Conservation (phyloP, 2,797 vertebrate species). For the Taeniopygia guttata region DNA sequence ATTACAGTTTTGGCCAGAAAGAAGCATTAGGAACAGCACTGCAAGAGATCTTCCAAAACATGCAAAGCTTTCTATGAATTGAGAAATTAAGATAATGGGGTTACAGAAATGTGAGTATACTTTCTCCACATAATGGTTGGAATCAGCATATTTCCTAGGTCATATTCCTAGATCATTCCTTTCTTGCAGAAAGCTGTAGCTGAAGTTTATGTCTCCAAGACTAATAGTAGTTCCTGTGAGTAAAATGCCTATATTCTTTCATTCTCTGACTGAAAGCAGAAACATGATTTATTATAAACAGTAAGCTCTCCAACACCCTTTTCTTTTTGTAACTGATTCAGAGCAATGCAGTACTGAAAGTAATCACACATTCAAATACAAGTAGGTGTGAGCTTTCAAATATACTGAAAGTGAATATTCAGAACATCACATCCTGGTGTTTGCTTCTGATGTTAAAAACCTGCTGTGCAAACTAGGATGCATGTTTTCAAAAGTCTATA, state of each 20-base stretch:
- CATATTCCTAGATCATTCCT: neutral
- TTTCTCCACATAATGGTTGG: neutral
- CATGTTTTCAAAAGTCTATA: slow-evolving; percentile 65
- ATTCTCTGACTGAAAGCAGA: neutral
- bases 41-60: neutral
- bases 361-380: slow-evolving; percentile 63
- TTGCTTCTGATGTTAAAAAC: slow-evolving; percentile 68
- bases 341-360: slow-evolving; percentile 47
- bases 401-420: slow-evolving; percentile 59
- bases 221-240: neutral
- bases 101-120: neutral
- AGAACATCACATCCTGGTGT: slow-evolving; percentile 53
- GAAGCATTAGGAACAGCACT: neutral
- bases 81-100: neutral
- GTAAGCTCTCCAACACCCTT: neutral
- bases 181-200: neutral
- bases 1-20: neutral
- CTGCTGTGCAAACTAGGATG: slow-evolving; percentile 42
- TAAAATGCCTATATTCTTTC: neutral
- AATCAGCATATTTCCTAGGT: neutral
- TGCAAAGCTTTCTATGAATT: neutral
- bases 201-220: neutral
- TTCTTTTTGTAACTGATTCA: slow-evolving; percentile 28
- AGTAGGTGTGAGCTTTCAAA: slow-evolving; percentile 55
- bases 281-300: slow-evolving; percentile 29